A percentile compares a stretch with the other conserved stretches of the same genome.
Conservation (phyloP, 2,113 vertebrate genomes). For the Myiozetetes cayanensis region DNA sequence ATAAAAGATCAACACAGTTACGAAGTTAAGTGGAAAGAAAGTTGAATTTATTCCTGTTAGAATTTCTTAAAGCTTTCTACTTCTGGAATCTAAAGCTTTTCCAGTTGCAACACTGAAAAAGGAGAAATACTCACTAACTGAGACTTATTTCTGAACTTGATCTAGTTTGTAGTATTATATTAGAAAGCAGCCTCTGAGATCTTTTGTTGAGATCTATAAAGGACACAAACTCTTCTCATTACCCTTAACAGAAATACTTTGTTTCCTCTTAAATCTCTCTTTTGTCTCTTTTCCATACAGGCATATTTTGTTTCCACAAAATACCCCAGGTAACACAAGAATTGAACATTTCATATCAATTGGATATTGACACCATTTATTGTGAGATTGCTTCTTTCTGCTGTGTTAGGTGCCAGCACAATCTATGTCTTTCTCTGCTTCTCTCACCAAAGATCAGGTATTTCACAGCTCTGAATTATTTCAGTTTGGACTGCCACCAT, state of each 20-base stretch:
- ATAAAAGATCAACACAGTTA: fast-evolving
- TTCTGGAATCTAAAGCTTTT: not conserved
- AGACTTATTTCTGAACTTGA: not conserved
- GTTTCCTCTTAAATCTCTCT: not conserved
- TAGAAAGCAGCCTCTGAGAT: not conserved
- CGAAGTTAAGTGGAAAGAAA: not conserved
- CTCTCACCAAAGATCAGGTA: not conserved
- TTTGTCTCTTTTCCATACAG: not conserved
- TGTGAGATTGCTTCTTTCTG: not conserved
- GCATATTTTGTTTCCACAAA: not conserved
- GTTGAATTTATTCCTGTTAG: not conserved
- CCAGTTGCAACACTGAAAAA: not conserved
- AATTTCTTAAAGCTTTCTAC: not conserved
- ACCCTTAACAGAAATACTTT: not conserved
- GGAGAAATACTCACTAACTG: not conserved
- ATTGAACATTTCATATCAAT: not conserved
- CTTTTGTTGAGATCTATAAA: not conserved
- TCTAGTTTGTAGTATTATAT: not conserved
- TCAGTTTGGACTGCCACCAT: not conserved
- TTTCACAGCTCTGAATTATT: not conserved
- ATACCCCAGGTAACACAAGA: not conserved
- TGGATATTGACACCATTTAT: not conserved
- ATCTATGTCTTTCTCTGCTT: not conserved
- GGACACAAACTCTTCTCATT: not conserved
- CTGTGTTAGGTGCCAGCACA: not conserved